phyloP scores from a whole-genome alignment of 2,113 vertebrate genomes.

The Gymnobelideus leadbeateri region DNA sequence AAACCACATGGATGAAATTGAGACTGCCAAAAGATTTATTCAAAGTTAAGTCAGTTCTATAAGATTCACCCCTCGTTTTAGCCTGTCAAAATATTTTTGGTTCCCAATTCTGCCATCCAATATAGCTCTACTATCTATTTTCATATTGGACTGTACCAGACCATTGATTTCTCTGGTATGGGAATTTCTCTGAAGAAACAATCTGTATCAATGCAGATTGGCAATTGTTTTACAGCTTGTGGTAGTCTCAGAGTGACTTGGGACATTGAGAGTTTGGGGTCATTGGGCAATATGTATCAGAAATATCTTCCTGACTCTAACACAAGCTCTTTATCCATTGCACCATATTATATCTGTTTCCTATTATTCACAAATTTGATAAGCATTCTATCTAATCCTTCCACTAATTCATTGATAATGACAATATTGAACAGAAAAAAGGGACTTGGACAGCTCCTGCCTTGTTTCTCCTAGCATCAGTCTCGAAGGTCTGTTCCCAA shows the following conservation, averaged over 20 bases:
- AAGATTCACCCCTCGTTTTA: neutral
- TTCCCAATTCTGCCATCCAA: neutral
- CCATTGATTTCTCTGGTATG: neutral
- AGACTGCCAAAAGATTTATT: neutral
- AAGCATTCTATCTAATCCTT: neutral
- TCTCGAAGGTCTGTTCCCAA: neutral
- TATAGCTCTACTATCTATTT: neutral
- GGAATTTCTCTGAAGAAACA: neutral
- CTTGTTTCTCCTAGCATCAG: neutral
- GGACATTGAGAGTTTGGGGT: neutral
- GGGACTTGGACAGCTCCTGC: neutral
- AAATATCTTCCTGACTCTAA: neutral
- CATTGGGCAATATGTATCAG: neutral
- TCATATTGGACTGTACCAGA: neutral
- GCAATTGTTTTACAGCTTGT: neutral
- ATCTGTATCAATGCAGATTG: neutral
- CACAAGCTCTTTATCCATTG: neutral
- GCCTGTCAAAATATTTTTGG: neutral
- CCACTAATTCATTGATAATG: neutral
- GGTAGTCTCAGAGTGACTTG: neutral
- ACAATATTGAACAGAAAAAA: neutral
- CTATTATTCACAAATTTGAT: neutral
- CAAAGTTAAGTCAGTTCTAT: neutral
- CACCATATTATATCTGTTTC: neutral
- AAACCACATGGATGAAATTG: no score